A percentile compares a stretch with the other conserved stretches of the same genome.
Evolutionary conservation across 2,888 invertebrate genomes (phyloP).

Genomic region (Cheilosia grossa): DNA sequence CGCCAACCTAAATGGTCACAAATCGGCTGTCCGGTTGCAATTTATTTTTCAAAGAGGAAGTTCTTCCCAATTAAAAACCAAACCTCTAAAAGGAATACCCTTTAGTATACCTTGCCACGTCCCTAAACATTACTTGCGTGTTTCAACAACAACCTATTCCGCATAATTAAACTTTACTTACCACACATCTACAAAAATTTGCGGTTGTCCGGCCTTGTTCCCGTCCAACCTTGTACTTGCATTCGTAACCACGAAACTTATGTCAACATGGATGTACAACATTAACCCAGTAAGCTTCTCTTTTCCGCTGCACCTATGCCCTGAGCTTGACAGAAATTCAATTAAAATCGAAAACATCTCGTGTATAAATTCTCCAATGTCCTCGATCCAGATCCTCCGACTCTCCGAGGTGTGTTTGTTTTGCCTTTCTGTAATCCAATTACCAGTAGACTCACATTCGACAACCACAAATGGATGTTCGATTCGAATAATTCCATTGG

Average conservation of each 20-base stretch:
- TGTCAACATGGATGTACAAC: constrained; percentile 24
- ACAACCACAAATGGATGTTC: constrained; percentile 55
- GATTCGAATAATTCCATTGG: not conserved
- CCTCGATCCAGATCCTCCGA: too few relatives aligned
- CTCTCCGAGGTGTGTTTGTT: not conserved
- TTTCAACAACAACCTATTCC: not conserved
- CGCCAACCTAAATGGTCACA: too few relatives aligned
- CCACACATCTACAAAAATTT: not conserved
- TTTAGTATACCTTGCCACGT: too few relatives aligned
- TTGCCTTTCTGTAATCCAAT: constrained; percentile 34
- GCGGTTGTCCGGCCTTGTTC: not conserved
- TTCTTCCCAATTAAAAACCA: too few relatives aligned
- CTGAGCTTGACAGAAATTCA: constrained; percentile 4
- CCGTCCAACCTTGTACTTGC: not conserved
- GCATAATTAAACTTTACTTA: not conserved
- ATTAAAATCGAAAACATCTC: constrained; percentile 27
- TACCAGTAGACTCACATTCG: constrained; percentile 20
- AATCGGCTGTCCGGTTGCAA: too few relatives aligned
- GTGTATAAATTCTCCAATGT: too few relatives aligned
- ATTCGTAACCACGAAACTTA: constrained; percentile 25
- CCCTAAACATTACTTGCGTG: not conserved
- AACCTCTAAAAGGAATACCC: too few relatives aligned
- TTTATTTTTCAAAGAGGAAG: too few relatives aligned
- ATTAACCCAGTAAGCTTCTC: constrained; percentile 38
- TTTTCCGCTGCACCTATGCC: not conserved